These are phyloP conservation scores for Tichodroma muraria DNA, from an alignment of 2,113 vertebrate species.

Conservation along the genomic window DNA sequence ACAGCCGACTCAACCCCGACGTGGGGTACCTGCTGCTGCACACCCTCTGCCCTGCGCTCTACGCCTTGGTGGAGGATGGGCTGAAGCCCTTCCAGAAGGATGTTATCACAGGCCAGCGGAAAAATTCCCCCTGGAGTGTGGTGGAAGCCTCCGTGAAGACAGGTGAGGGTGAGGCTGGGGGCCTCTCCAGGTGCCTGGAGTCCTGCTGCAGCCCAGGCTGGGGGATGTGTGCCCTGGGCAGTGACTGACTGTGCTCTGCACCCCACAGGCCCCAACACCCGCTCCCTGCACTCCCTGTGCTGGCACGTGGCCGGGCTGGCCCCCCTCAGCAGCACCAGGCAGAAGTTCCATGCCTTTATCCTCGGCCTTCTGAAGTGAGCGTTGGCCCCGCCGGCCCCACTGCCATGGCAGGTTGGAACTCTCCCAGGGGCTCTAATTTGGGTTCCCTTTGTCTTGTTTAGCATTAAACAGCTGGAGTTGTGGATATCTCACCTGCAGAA, in stretches of 20 bases:
- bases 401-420: fast-evolving
- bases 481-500: slow-evolving; percentile 90
- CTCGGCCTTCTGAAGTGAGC: slow-evolving; percentile 93
- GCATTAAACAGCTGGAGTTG: slow-evolving; percentile 85
- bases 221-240: background rate
- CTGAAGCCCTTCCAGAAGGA: slow-evolving; percentile 94
- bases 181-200: background rate
- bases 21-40: slow-evolving; percentile 89
- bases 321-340: slow-evolving; percentile 80
- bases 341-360: slow-evolving; percentile 91
- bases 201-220: fast-evolving
- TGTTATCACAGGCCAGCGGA: slow-evolving; percentile 87
- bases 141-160: slow-evolving; percentile 86
- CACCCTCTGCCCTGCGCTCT: slow-evolving; percentile 87
- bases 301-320: slow-evolving; percentile 78
- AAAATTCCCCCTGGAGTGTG: slow-evolving; percentile 87
- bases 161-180: slow-evolving; percentile 50
- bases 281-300: slow-evolving; percentile 77
- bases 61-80: slow-evolving; percentile 82
- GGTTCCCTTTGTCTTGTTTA: slow-evolving; percentile 20
- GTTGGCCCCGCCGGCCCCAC: background rate
- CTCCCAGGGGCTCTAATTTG: background rate
- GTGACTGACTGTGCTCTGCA: background rate
- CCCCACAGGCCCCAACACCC: slow-evolving; percentile 71
- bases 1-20: slow-evolving; percentile 88